Base-by-base conservation (phyloP, 2,113 vertebrate genomes). In the Passer montanus region DNA sequence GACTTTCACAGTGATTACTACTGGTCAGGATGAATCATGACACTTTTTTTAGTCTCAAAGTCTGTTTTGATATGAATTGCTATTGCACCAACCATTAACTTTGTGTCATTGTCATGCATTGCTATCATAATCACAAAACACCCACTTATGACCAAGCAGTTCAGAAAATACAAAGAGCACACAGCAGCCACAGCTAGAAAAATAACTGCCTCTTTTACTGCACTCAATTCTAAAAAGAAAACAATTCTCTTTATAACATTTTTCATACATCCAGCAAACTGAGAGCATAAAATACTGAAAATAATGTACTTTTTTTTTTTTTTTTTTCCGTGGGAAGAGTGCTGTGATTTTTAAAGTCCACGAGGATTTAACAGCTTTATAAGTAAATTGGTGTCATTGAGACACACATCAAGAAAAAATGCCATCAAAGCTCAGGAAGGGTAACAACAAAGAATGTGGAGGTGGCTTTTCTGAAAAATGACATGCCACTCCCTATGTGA, bases 91-190 rank as follows among this genome's bases (percentile, higher is more conserved):
- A 53, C 55, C 26, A 52, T 75, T 86, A 81, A 68, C 84, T 88
- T 78, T 58, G 19, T 84, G 78, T 60, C 81, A 83, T 70, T 88
- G 60, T 78, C 47, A 64, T 72, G 46, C 44, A 75, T 21, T 75
- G 44, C 75, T 86, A 49, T 68, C 94, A 86, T 49, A 90, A 74
- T 53, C 87, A 94, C 43, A 78, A 47, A 92, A 92, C 68, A 93
- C 56, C 79, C 64, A 90, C 79, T 86, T 90, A 60, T 78, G 75
- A 88, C 85, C 79, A 70, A 37, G 59, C 47, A 92, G 75, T 80
- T 92, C 72, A 85, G 70, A 66, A 60, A 87, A 73, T 7, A 95
- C 33, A 92, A 95, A 74, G 67, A 90, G 85, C 22, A 70, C 10
- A 8, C 85, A 91, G 43, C 60, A 91, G 70, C 5, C 82, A 52